Base-by-base conservation (phyloP, 2,797 vertebrate genomes). In the Arremon aurantiirostris region DNA sequence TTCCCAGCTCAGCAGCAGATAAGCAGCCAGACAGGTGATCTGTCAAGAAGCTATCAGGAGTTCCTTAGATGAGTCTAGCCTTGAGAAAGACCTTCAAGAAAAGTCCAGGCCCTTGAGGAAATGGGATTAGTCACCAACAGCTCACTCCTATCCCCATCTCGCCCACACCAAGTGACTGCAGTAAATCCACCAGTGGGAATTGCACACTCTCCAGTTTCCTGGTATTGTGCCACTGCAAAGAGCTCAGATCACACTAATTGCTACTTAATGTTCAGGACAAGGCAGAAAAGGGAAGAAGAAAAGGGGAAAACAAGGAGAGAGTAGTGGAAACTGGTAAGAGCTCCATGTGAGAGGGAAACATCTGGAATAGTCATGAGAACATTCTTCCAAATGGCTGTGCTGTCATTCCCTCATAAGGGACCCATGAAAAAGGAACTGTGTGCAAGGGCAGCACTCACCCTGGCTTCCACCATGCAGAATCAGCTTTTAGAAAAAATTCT, bases 21-120 rank as follows among this genome's bases (percentile, higher is more conserved):
- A 90, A 94, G 59, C 59, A 76, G n/a, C 23, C 85, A 93, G 77
- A 79, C 59, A 70, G 56, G 37, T 86, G 73, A 93, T 52, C 52
- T 68, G 84, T 59, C 15, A 14, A 47, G 57, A 85, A 85, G 53
- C 24, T 65, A 28, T 34, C n/a, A 34, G 49, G 71, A 56, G 9
- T 35, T 86, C 23, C 47, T 37, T 41, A 35, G 50, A 91, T 63
- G 76, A 82, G n/a, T 72, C 70, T 28, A 59, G 24, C 47, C 47
- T 42, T 91, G 73, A 90, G 72, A 84, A 91, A 82, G 55, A 91
- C 14, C 76, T 69, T 86, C 72, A 49, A 46, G 84, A 72, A 93
- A 90, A 81, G 47, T 35, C 79, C 55, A 30, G 50, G 28, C 18
- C 76, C 44, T 47, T 39, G 55, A 76, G 82, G 63, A 94, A 88